A percentile compares a stretch with the other conserved stretches of the same genome.
Evolutionary conservation across 1,140 invertebrate genomes (phyloP).

Genomic region (Zelostemma sp.): DNA sequence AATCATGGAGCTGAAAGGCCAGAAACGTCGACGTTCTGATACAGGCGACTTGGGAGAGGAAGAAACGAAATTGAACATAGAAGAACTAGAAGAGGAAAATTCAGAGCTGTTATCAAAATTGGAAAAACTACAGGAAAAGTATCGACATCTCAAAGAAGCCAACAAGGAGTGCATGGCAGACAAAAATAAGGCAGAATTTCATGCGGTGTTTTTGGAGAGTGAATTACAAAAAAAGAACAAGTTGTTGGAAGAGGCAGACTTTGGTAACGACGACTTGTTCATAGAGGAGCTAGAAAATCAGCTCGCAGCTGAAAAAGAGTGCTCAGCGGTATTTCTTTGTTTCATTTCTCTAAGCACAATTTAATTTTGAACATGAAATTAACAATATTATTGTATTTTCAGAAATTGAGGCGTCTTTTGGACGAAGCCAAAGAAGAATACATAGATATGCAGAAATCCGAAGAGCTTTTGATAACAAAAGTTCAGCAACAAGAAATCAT

Average conservation of each 20-base stretch:
- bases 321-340: conserved; percentile 51
- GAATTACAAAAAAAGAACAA: conserved; percentile 52
- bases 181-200: conserved; percentile 53
- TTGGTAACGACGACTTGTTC: conserved; percentile 13
- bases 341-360: conserved; percentile 14
- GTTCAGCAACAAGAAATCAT: conserved; percentile 42
- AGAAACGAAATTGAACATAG: conserved; percentile 23
- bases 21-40: conserved; percentile 38
- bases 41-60: conserved; percentile 26
- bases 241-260: conserved; percentile 43
- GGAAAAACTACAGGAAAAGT: conserved; percentile 44
- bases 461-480: conserved; percentile 38
- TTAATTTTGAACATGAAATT: conserved; percentile 1
- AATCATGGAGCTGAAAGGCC: conserved; percentile 39
- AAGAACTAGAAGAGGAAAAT: conserved; percentile 54
- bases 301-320: conserved; percentile 51
- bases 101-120: conserved; percentile 45
- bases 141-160: conserved; percentile 46
- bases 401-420: conserved; percentile 59
- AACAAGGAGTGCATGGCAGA: conserved; percentile 50
- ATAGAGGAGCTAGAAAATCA: conserved; percentile 53
- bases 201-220: conserved; percentile 48
- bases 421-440: conserved; percentile 66
- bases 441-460: conserved; percentile 45
- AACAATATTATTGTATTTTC: conserved; percentile 12